Base-by-base conservation (phyloP, 2,888 invertebrate genomes). In the Thecophora atra region DNA sequence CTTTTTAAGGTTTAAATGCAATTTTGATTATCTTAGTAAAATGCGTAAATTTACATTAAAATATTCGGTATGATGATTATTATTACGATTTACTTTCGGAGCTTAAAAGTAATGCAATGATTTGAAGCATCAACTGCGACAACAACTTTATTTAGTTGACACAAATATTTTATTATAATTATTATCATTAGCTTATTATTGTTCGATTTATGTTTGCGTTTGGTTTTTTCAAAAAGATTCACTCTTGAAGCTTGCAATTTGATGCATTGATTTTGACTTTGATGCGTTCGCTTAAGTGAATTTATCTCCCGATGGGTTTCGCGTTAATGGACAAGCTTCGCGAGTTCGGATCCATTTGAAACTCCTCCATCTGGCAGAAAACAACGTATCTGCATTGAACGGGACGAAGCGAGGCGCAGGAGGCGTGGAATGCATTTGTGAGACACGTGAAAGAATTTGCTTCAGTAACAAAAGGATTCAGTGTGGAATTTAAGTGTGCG, bases 351-450 rank as follows among this genome's bases (percentile, higher is more conserved):
- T 92, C 92, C 88, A 91, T 90, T 89, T 92, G 92, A 88, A 92
- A 91, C 89, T 92, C 92, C 89, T 92, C 92, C 92, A 92, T 92
- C 90, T 92, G 92, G 90, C 92, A 92, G 91, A 92, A 93, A 89
- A 93, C 92, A 89, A 92, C 91, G 89, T 93, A 93, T 90, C 90
- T 91, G 90, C 88, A 77, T 71, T 71, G 70, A 65, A 51, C 24
- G 56, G 17, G 17, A 30, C 51, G 54, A 54, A 56, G 6, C 56
- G 56, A 1, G 28, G 51, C 28, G 51, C 58, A 42, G 4, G 7
- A 28, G 28, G 69, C 44, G 56, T 37, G 56, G 28, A 21, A 60
- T 44, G 60, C 37, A 37, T 37, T 62, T 19, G 44, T 42, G 51
- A 28, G 56, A 68, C 24, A 68, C 30, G 68, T 54, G 44, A 68